Evolutionary conservation across 2,888 invertebrate genomes (phyloP).

Genomic region (Xylocampa areola): DNA sequence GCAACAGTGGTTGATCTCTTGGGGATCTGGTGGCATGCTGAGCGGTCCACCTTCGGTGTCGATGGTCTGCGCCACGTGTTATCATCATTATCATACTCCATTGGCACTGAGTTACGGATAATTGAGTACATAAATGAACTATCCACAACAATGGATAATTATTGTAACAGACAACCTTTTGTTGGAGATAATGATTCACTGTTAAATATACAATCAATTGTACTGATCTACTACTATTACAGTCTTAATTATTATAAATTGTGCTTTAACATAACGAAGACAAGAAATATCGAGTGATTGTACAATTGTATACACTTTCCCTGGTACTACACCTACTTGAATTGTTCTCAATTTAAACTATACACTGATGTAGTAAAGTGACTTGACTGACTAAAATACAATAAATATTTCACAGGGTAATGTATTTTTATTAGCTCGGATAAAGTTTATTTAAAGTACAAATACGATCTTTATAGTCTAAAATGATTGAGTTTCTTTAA

Average conservation of each 20-base stretch:
- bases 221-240: slow-evolving; percentile 17
- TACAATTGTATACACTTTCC: slow-evolving; percentile 1
- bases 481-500: no score
- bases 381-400: no score
- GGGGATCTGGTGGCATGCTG: slow-evolving; percentile 77
- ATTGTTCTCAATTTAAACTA: no score
- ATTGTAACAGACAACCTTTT: slow-evolving; percentile 9
- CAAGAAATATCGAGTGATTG: slow-evolving; percentile 9
- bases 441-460: no score
- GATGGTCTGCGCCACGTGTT: slow-evolving; percentile 81
- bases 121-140: slow-evolving; percentile 57
- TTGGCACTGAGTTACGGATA: slow-evolving; percentile 61
- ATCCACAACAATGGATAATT: slow-evolving; percentile 18
- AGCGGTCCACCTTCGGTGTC: slow-evolving; percentile 66
- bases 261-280: slow-evolving; percentile 18
- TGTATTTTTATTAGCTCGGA: no score
- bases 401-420: no score
- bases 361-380: no score
- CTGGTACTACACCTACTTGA: no score
- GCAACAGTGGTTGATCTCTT: slow-evolving; percentile 79
- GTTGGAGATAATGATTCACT: slow-evolving; percentile 6
- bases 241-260: slow-evolving; percentile 21
- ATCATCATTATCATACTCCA: slow-evolving; percentile 85
- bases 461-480: no score
- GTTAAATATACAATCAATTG: slow-evolving; percentile 3